Percentiles rank a stretch among this genome's conserved stretches.
Evolutionary conservation across 1,140 invertebrate species (phyloP).

Genomic region (Temnothorax longispinosus): DNA sequence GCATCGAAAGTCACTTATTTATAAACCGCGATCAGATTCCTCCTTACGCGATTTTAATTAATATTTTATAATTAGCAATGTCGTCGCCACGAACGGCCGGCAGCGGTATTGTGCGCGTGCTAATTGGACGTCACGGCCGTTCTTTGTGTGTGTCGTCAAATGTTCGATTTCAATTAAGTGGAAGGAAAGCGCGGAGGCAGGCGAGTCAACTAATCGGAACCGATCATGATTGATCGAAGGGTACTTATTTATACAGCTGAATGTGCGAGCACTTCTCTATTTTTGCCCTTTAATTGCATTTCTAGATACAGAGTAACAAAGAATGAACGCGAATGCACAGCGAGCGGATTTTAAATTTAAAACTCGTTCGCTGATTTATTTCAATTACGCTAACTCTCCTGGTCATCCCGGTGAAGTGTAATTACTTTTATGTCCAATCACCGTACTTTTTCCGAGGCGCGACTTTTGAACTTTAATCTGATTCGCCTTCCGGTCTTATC

Average conservation of each 20-base stretch:
- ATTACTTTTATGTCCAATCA: constrained; percentile 51
- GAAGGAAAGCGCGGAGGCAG: constrained; percentile 11
- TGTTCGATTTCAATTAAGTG: constrained; percentile 56
- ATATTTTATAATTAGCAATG: constrained; percentile 80
- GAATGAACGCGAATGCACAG: not conserved
- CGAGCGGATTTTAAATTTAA: constrained; percentile 46
- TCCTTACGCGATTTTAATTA: constrained; percentile 76
- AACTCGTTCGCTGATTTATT: constrained; percentile 51
- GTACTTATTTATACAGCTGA: constrained; percentile 29
- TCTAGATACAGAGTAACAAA: constrained; percentile 10
- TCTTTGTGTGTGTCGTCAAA: constrained; percentile 49
- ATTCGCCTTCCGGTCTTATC: constrained; percentile 39
- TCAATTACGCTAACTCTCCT: constrained; percentile 50
- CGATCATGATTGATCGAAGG: constrained; percentile 42
- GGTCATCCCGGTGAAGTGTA: constrained; percentile 46
- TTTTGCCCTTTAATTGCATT: not conserved
- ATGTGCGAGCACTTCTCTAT: not conserved
- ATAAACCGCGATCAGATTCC: constrained; percentile 74
- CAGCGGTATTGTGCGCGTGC: constrained; percentile 42
- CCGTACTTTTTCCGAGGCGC: constrained; percentile 31
- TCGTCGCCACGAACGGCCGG: constrained; percentile 48
- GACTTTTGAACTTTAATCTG: constrained; percentile 60
- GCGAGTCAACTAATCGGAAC: constrained; percentile 19
- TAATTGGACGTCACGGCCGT: constrained; percentile 53
- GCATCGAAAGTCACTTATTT: constrained; percentile 72